A percentile compares a stretch with the other conserved stretches of the same genome.
phyloP scores from a whole-genome alignment of 2,888 invertebrate genomes.

The Tetheella fluctuosa region DNA sequence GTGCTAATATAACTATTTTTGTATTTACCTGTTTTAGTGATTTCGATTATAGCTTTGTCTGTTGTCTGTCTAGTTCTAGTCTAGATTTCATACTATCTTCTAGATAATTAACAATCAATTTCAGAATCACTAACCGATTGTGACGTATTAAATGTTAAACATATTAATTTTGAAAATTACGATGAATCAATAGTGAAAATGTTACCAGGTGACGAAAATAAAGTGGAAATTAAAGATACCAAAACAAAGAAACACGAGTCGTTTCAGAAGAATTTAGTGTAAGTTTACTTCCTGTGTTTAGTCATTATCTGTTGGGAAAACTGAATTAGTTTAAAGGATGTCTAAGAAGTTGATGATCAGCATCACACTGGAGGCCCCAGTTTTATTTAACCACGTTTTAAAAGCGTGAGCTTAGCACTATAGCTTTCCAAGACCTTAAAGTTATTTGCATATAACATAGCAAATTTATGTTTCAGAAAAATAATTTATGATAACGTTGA shows the following conservation, averaged over 20 bases:
- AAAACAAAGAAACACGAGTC: constrained; percentile 56
- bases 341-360: no score
- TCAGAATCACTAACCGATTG: constrained; percentile 52
- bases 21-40: no score
- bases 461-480: constrained; percentile 60
- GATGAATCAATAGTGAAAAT: constrained; percentile 71
- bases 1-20: no score
- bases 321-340: no score
- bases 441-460: no score
- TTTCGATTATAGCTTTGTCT: no score
- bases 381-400: no score
- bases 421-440: no score
- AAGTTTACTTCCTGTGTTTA: constrained; percentile 42
- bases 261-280: constrained; percentile 73
- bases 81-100: not conserved
- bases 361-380: no score
- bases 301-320: no score
- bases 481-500: constrained; percentile 75
- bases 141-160: constrained; percentile 52
- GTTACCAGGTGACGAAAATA: constrained; percentile 65
- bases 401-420: no score
- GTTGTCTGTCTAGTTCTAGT: no score
- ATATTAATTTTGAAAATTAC: constrained; percentile 46
- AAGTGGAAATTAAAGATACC: constrained; percentile 47
- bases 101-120: constrained; percentile 24